Base-by-base conservation (phyloP, 2,113 vertebrate genomes). In the Charadrius vociferus region DNA sequence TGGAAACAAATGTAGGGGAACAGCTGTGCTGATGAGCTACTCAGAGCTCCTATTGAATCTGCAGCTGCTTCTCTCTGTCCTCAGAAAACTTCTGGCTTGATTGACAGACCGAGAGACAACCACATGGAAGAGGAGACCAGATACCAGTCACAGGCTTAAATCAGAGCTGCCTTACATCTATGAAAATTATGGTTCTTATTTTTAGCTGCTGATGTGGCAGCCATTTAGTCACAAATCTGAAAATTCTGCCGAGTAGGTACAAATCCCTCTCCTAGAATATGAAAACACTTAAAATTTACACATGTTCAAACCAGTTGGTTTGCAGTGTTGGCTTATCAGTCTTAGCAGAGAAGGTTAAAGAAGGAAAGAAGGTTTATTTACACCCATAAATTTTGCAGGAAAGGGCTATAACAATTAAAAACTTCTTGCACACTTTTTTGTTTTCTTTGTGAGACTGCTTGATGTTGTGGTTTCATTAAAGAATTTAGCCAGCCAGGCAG, bases 11-110 rank as follows among this genome's bases (percentile, higher is more conserved):
- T 95, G 95, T 62, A 84, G 50, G 15, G 55, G 89, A 96, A 97
- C 97, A 97, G 96, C 97, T 97, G 97, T 94, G 94, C 93, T 95
- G 95, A 87, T 93, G 94, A 97, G 81, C 91, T 95, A 91, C 95
- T 97, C 93, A 96, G 93, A 95, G 84, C 89, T 94, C 22, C 83
- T 87, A 97, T 96, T 97, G 86, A 97, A 96, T 90, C 74, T 96
- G 93, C 97, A 97, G 96, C 96, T 97, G 97, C 93, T 95, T 96
- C 81, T 66, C 91, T 82, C 91, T 94, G 96, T 96, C 97, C 95
- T 95, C 78, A 94, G 89, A 97, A 96, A 94, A 94, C 96, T 97
- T 82, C 81, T 87, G 66, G 12, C 12, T 95, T 97, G 95, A 95
- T 65, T 95, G 96, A 87, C 94, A 91, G 86, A 55, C 0, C 0